Conservation (phyloP, 2,888 invertebrate genomes). For the Lymantria monacha region DNA sequence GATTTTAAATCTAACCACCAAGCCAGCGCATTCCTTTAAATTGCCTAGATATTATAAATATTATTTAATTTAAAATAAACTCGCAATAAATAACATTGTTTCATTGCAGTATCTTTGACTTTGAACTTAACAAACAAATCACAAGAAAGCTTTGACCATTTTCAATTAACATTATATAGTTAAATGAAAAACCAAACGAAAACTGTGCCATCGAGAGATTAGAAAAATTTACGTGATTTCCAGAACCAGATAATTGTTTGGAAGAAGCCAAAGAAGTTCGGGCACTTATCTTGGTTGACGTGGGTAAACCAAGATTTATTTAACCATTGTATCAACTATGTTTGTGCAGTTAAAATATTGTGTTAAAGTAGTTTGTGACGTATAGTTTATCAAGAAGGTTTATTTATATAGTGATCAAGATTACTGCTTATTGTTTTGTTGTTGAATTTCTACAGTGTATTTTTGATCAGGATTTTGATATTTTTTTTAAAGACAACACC, state of each 20-base stretch:
- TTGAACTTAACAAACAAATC: slow-evolving; percentile 1
- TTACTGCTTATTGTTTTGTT: no score
- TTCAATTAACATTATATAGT: slow-evolving; percentile 39
- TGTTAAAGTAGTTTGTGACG: neutral
- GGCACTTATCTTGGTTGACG: slow-evolving; percentile 59
- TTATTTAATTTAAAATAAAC: no score
- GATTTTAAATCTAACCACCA: no score
- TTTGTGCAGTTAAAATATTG: slow-evolving; percentile 14
- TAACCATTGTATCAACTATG: slow-evolving; percentile 19
- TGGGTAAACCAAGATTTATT: slow-evolving; percentile 52
- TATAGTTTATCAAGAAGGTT: no score
- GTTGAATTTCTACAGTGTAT: no score
- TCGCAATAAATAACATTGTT: neutral
- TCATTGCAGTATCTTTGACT: neutral
- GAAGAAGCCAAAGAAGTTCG: slow-evolving; percentile 49
- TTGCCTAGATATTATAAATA: no score
- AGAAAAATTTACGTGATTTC: slow-evolving; percentile 68
- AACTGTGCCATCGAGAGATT: slow-evolving; percentile 51
- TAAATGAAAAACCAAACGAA: slow-evolving; percentile 23
- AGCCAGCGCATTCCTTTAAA: no score
- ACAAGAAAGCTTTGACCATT: slow-evolving; percentile 14
- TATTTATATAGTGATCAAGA: no score
- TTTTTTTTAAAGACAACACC: no score
- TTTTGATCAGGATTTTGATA: no score
- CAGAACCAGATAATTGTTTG: slow-evolving; percentile 47